Percentiles rank a stretch among this genome's conserved stretches.
phyloP scores from a whole-genome alignment of 2,888 invertebrate species.

The Oligia fasciuncula region DNA sequence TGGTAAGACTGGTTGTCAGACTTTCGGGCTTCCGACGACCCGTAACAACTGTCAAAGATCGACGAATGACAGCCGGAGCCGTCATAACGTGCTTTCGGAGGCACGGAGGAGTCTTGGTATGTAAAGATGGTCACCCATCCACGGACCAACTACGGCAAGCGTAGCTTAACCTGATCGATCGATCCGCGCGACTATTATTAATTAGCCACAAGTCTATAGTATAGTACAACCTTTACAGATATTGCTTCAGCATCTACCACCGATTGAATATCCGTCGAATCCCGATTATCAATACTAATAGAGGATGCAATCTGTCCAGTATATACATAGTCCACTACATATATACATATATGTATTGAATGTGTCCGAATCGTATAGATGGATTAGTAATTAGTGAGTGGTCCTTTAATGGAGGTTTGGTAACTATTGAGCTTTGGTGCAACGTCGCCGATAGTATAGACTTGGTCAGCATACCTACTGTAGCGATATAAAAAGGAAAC shows the following conservation, averaged over 20 bases:
- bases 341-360: conserved; percentile 23
- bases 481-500: no score
- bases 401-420: conserved; percentile 43
- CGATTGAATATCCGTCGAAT: conserved; percentile 14
- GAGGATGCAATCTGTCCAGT: conserved; percentile 50
- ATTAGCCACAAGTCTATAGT: background rate
- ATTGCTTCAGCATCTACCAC: conserved; percentile 9
- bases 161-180: background rate
- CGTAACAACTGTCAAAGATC: background rate
- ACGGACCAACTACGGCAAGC: background rate
- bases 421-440: conserved; percentile 44
- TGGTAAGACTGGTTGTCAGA: background rate
- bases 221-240: background rate
- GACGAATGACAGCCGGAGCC: background rate
- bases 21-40: background rate
- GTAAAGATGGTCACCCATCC: background rate
- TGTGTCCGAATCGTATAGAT: conserved; percentile 32
- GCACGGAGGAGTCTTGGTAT: background rate
- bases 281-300: conserved; percentile 35
- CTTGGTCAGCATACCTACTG: background rate
- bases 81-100: background rate
- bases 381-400: conserved; percentile 61
- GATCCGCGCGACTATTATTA: background rate
- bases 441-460: background rate
- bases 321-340: background rate